Base-by-base conservation (phyloP, 2,797 vertebrate genomes). In the Zalophus californianus region DNA sequence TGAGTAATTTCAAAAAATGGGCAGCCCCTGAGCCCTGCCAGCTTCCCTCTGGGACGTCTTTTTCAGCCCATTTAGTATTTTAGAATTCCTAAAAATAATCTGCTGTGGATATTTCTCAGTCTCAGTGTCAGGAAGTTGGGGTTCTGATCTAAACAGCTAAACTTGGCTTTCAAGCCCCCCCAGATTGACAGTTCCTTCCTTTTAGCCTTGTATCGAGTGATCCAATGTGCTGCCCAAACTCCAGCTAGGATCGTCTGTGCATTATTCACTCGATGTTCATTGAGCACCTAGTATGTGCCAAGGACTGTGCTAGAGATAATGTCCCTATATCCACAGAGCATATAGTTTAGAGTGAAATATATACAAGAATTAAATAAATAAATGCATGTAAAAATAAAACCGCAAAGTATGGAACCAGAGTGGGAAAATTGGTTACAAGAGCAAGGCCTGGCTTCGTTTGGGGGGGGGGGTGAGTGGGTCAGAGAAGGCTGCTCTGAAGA, bases 11-110 rank as follows among this genome's bases (percentile, higher is more conserved):
- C 3, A 0, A 32, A 86, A 86, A 50, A 12, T 1, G 20, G 60
- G 91, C 93, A 73, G 91, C 41, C 66, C 73, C 78, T 2, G 56
- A 68, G 54, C 54, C 52, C 80, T 95, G 94, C 78, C 93, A 89
- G 68, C 66, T 64, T 50, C 38, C 94, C 14, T 87, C 92, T 10
- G 14, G 58, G 58, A 64, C 2, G 4, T 15, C 94, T 97, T 97
- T 94, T 90, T 25, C 94, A 84, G 68, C 23, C 79, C 29, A 4
- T 48, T 70, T 54, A 12, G 52, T 41, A 11, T 23, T 88, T 85
- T 77, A 48, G 73, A 90, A 78, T 75, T 96, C 38, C 83, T 68
- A 32, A 95, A 72, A 94, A 12, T 73, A 5, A 3, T 25, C 48
- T 44, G 64, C 75, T 66, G 48, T 27, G 54, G n/a, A 4, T 68